These are phyloP conservation scores for Aethes cnicana DNA, from an alignment of 2,888 invertebrate species.

Conservation along the genomic window DNA sequence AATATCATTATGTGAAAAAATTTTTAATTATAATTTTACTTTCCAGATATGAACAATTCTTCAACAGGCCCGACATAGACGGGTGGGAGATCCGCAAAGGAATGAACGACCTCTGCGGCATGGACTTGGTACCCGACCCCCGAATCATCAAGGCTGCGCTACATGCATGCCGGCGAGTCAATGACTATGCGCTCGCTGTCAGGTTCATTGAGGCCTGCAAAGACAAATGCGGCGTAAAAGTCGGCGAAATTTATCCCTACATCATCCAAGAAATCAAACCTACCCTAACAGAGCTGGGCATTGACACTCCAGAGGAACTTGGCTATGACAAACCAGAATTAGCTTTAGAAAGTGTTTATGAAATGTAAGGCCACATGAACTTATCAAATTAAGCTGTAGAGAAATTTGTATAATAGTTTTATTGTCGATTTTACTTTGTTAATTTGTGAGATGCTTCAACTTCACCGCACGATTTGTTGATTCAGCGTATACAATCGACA, in stretches of 20 bases:
- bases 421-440: slow-evolving; percentile 66
- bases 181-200: slow-evolving; percentile 96
- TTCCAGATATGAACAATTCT: slow-evolving; percentile 89
- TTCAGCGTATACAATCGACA: slow-evolving; percentile 50
- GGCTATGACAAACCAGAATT: slow-evolving; percentile 99
- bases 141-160: slow-evolving; percentile 92
- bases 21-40: too few relatives aligned
- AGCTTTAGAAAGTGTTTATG: slow-evolving; percentile 88
- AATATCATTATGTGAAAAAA: too few relatives aligned
- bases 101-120: slow-evolving; percentile 93
- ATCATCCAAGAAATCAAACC: slow-evolving; percentile 95
- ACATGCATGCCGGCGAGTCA: slow-evolving; percentile 94
- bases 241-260: slow-evolving; percentile 92
- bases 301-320: slow-evolving; percentile 96
- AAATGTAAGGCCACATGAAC: slow-evolving; percentile 75
- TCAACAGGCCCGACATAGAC: slow-evolving; percentile 93
- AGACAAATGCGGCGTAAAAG: slow-evolving; percentile 91
- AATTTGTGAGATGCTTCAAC: slow-evolving; percentile 53
- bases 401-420: slow-evolving; percentile 74
- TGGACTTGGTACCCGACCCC: slow-evolving; percentile 97
- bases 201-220: slow-evolving; percentile 96
- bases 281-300: slow-evolving; percentile 95
- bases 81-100: slow-evolving; percentile 97
- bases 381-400: slow-evolving; percentile 65
- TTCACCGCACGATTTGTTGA: slow-evolving; percentile 52